phyloP scores from a whole-genome alignment of 2,113 vertebrate species.

The Canis aureus region DNA sequence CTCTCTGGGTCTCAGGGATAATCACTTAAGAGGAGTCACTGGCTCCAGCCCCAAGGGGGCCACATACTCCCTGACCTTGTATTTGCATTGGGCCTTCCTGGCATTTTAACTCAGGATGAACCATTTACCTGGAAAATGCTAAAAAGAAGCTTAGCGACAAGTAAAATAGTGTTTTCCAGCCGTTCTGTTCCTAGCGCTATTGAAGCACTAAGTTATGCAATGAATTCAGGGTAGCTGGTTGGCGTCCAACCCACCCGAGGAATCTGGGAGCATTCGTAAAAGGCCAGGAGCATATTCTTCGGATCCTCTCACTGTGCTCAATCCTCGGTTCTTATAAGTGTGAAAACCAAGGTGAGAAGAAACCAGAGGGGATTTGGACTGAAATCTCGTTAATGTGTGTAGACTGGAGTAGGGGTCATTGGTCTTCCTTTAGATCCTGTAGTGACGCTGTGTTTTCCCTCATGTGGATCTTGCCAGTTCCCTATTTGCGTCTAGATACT shows the following conservation, averaged over 20 bases:
- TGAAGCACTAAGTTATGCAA: neutral
- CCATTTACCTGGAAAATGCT: neutral
- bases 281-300: neutral
- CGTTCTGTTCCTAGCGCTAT: neutral
- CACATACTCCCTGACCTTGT: neutral
- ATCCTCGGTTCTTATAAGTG: neutral
- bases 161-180: neutral
- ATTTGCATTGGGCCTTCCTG: neutral
- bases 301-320: neutral
- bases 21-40: neutral
- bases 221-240: neutral
- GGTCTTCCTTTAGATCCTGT: neutral
- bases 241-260: neutral
- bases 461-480: neutral
- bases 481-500: neutral
- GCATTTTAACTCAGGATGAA: neutral
- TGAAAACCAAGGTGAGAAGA: neutral
- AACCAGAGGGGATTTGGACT: neutral
- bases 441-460: neutral
- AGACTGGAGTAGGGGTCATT: neutral
- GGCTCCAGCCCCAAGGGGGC: neutral
- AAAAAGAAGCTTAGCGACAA: neutral
- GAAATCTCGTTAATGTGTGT: fast-evolving
- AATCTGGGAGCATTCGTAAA: neutral
- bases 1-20: neutral